These are phyloP conservation scores for Achatina immaculata DNA, from an alignment of 1,140 invertebrate species.

Conservation along the genomic window DNA sequence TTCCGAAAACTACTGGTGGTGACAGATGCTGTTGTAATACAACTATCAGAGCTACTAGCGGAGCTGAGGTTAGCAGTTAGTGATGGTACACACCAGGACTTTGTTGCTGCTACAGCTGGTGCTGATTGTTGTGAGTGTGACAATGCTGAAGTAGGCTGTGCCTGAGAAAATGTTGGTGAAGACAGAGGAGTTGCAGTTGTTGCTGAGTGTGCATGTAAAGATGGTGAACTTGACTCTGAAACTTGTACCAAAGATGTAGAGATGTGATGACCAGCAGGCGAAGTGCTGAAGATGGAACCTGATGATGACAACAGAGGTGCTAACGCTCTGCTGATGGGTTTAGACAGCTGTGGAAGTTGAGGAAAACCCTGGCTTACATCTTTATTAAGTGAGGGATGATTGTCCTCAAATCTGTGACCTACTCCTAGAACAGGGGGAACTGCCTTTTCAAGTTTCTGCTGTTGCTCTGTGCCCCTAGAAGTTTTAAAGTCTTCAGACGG, in stretches of 20 bases:
- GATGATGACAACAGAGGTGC: constrained; percentile 5
- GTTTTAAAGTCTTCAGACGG: neutral
- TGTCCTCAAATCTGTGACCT: neutral
- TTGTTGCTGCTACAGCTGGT: neutral
- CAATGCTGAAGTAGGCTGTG: constrained; percentile 2
- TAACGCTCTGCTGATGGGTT: neutral
- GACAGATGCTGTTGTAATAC: neutral
- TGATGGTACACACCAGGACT: neutral
- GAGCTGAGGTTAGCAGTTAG: neutral
- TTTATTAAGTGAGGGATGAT: neutral
- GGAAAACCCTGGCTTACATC: neutral
- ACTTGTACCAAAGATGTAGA: neutral
- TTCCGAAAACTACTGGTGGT: neutral
- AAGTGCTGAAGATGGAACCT: constrained; percentile 15
- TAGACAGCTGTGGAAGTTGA: neutral
- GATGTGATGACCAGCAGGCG: constrained; percentile 2
- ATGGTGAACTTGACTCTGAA: no score
- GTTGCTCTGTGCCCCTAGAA: neutral
- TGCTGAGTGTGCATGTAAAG: neutral
- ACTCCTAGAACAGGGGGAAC: neutral
- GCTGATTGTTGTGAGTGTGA: neutral
- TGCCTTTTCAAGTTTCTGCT: neutral
- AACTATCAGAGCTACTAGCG: neutral
- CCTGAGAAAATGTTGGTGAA: constrained; percentile 33
- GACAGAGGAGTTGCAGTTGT: neutral